These are phyloP conservation scores for Furnarius figulus DNA, from an alignment of 2,113 vertebrate genomes.

Conservation along the genomic window DNA sequence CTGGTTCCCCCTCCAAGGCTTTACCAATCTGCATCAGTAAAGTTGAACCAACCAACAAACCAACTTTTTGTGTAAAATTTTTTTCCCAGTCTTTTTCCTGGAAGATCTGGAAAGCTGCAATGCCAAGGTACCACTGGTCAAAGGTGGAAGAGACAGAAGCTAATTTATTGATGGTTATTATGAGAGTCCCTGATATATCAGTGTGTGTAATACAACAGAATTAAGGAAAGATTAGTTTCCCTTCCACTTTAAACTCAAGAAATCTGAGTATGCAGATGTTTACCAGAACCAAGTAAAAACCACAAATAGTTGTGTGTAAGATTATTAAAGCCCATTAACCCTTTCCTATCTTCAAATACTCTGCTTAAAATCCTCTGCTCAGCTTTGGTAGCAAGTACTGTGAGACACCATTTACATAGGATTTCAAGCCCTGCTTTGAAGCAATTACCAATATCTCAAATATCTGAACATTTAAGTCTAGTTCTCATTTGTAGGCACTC, in stretches of 20 bases:
- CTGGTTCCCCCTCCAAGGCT: background rate
- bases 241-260: background rate
- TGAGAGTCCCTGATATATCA: fast-evolving
- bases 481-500: background rate
- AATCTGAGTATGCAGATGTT: background rate
- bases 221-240: background rate
- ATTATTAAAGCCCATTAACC: background rate
- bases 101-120: background rate
- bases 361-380: background rate
- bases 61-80: background rate
- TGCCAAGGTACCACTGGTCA: background rate
- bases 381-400: background rate
- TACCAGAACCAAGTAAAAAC: background rate
- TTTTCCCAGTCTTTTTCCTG: background rate
- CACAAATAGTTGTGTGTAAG: background rate
- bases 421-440: background rate
- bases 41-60: background rate
- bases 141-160: background rate
- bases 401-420: background rate
- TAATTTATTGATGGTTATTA: background rate
- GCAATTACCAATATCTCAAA: background rate
- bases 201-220: background rate
- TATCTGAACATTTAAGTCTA: background rate
- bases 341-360: background rate
- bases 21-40: background rate